Evolutionary conservation across 1,140 invertebrate genomes (phyloP).

Genomic region (Sarcophaga bullata): DNA sequence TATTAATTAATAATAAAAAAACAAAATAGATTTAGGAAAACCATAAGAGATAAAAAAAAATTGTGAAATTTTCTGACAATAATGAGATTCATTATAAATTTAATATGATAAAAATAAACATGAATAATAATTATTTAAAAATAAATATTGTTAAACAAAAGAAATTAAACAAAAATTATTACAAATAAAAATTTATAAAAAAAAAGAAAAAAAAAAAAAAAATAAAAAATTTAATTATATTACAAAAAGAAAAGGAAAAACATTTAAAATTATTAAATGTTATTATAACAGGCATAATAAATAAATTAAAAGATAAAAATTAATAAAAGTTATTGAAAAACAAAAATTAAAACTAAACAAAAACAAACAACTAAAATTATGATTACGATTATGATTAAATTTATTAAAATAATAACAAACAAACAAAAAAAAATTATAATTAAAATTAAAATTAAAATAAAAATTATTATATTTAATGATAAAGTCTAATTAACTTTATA

Average conservation of each 20-base stretch:
- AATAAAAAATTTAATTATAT: no score
- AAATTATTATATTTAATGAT: conserved; percentile 46
- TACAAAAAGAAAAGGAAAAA: not conserved
- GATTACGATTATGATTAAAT: no score
- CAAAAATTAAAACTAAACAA: no score
- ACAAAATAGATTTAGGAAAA: not conserved
- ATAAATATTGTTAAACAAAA: conserved; percentile 32
- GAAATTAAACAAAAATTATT: conserved; percentile 20
- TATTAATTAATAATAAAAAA: conserved; percentile 28
- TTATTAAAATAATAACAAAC: no score
- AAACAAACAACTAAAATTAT: no score
- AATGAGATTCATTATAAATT: conserved; percentile 62
- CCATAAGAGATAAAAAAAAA: conserved; percentile 36
- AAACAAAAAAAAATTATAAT: no score
- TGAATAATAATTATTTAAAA: conserved; percentile 25
- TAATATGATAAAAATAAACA: conserved; percentile 33
- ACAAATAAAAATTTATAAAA: conserved; percentile 21
- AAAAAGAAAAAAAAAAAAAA: not conserved
- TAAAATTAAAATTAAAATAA: not conserved
- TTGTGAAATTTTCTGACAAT: conserved; percentile 61
- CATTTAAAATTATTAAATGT: no score
- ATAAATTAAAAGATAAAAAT: no score
- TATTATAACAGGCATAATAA: no score
- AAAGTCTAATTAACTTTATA: conserved; percentile 10
- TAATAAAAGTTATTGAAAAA: no score